Percentiles rank a stretch among this genome's conserved stretches.
These are phyloP conservation scores for Apodemus sylvaticus DNA, from an alignment of 2,113 vertebrate species.

Conservation along the genomic window DNA sequence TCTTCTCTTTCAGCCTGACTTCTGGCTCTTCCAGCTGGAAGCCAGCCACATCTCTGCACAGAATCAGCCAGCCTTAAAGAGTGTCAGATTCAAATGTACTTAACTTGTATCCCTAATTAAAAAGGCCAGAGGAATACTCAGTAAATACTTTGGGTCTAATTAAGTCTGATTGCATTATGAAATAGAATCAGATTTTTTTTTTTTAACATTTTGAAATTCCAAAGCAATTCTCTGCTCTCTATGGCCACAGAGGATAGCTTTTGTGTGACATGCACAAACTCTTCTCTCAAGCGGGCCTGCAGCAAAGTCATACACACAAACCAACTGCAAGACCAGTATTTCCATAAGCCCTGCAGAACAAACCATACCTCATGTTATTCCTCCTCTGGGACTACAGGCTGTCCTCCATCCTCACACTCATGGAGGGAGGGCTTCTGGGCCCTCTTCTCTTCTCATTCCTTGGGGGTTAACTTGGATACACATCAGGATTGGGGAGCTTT, in stretches of 20 bases:
- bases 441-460: background rate
- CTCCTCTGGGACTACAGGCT: background rate
- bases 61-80: slow-evolving; percentile 53
- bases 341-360: background rate
- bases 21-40: slow-evolving; percentile 46
- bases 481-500: background rate
- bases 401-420: background rate
- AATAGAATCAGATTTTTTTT: slow-evolving; percentile 34
- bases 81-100: slow-evolving; percentile 49
- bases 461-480: background rate
- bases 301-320: background rate
- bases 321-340: background rate
- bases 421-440: background rate
- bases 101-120: slow-evolving; percentile 68
- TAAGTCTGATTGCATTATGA: slow-evolving; percentile 56
- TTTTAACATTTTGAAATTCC: slow-evolving; percentile 63
- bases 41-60: slow-evolving; percentile 29
- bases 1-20: background rate
- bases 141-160: slow-evolving; percentile 70
- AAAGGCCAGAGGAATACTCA: slow-evolving; percentile 60
- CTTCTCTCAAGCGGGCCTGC: background rate
- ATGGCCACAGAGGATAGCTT: background rate
- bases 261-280: background rate
- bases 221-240: slow-evolving; percentile 8
- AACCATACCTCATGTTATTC: background rate